Percentiles rank a stretch among this genome's conserved stretches.
Evolutionary conservation across 1,140 invertebrate genomes (phyloP).

Genomic region (Atta texana): DNA sequence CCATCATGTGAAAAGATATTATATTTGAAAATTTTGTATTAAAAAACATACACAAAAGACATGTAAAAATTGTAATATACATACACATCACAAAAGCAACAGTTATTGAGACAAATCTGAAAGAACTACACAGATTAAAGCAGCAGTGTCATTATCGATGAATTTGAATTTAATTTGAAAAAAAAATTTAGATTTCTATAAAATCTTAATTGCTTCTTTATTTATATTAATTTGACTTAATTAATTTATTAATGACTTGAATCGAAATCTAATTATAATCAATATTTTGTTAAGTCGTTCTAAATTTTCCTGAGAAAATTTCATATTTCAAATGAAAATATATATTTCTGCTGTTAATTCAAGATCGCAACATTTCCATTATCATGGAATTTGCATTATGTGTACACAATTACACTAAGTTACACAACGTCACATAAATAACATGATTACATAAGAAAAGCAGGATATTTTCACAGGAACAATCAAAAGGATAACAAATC

Average conservation of each 20-base stretch:
- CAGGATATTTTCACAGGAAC: background rate
- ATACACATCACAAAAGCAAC: conserved; percentile 8
- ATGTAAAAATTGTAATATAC: background rate
- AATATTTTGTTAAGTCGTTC: background rate
- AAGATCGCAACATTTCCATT: background rate
- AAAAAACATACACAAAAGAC: background rate
- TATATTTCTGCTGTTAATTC: conserved; percentile 1
- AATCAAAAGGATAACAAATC: background rate
- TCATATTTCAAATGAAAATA: background rate
- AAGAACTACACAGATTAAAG: background rate
- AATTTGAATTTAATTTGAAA: background rate
- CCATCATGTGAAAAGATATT: background rate
- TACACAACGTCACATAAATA: background rate
- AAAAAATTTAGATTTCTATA: conserved; percentile 1
- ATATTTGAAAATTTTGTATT: background rate
- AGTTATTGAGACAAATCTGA: background rate
- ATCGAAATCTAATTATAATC: background rate
- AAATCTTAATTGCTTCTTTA: background rate
- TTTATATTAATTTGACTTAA: background rate
- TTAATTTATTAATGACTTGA: background rate
- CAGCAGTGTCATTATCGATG: background rate
- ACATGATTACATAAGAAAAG: background rate
- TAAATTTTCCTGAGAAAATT: background rate
- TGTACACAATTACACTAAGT: background rate
- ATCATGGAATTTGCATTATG: background rate